Conservation (phyloP, 2,113 vertebrate species). For the Sarotherodon lohbergeri region DNA sequence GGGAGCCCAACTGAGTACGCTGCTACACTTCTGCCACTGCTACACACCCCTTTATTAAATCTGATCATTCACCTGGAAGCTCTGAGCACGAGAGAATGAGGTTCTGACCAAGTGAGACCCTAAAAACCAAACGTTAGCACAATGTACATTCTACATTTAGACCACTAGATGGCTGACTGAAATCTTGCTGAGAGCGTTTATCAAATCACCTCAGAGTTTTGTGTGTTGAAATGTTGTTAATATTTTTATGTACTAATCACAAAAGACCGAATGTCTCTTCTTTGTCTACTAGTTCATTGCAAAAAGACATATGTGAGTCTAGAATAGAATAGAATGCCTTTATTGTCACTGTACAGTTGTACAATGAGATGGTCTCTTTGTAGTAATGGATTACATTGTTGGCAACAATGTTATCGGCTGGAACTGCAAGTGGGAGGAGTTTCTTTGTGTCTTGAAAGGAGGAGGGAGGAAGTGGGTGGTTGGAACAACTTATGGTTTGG, state of each 20-base stretch:
- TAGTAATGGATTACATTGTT: not conserved
- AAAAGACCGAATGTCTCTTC: not conserved
- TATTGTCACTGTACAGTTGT: too few relatives aligned
- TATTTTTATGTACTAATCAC: not conserved
- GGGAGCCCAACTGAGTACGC: not conserved
- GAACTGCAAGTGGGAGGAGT: not conserved
- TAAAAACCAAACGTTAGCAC: not conserved
- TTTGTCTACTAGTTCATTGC: not conserved
- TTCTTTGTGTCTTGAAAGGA: not conserved
- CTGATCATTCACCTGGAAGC: not conserved
- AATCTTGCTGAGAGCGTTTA: not conserved
- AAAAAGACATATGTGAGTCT: not conserved
- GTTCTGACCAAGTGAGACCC: not conserved
- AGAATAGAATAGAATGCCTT: too few relatives aligned
- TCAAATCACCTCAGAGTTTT: not conserved
- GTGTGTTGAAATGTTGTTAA: not conserved
- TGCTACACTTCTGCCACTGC: not conserved
- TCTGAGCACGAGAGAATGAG: not conserved
- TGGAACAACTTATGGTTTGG: not conserved
- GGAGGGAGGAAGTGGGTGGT: conserved; percentile 4
- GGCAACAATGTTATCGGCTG: not conserved
- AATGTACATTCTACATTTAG: not conserved
- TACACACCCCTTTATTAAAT: not conserved
- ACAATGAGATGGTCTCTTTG: not conserved
- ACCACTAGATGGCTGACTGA: not conserved